Conservation (phyloP, 2,888 invertebrate genomes). For the Tromatobia lineatoria region DNA sequence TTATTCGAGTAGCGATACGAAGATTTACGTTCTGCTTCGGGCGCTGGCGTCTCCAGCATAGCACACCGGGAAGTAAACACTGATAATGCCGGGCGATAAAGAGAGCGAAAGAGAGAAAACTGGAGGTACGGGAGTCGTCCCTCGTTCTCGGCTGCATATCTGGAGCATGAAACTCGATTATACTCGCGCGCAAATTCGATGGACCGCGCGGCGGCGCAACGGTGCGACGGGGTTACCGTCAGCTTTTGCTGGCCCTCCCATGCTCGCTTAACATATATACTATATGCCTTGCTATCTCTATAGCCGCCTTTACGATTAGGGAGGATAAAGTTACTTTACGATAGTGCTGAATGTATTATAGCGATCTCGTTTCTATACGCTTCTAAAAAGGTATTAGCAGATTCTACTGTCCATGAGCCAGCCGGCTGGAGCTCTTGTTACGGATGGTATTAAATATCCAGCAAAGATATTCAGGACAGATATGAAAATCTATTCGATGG, state of each 20-base stretch:
- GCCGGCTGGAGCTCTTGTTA: neutral
- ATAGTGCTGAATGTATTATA: conserved; percentile 11
- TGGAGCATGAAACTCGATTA: conserved; percentile 77
- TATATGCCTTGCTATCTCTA: neutral
- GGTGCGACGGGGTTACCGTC: neutral
- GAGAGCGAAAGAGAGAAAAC: conserved; percentile 2
- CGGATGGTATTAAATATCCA: neutral
- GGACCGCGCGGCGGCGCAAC: conserved; percentile 32
- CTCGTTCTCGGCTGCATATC: conserved; percentile 66
- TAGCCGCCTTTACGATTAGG: conserved; percentile 31
- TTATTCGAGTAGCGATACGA: conserved; percentile 50
- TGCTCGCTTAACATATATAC: neutral
- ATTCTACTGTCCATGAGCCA: neutral
- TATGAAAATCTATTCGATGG: neutral
- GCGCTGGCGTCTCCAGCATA: neutral
- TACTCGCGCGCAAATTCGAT: conserved; percentile 55
- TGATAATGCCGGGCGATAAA: conserved; percentile 56
- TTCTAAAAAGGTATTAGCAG: neutral
- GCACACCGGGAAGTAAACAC: conserved; percentile 52
- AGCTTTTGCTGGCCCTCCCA: neutral
- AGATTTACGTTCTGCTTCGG: conserved; percentile 51
- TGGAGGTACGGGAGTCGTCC: conserved; percentile 28
- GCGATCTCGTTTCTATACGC: conserved; percentile 7
- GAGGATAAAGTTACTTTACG: conserved; percentile 52
- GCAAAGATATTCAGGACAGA: neutral